Base-by-base conservation (phyloP, 2,113 vertebrate species). In the Circaetus cinerascens region DNA sequence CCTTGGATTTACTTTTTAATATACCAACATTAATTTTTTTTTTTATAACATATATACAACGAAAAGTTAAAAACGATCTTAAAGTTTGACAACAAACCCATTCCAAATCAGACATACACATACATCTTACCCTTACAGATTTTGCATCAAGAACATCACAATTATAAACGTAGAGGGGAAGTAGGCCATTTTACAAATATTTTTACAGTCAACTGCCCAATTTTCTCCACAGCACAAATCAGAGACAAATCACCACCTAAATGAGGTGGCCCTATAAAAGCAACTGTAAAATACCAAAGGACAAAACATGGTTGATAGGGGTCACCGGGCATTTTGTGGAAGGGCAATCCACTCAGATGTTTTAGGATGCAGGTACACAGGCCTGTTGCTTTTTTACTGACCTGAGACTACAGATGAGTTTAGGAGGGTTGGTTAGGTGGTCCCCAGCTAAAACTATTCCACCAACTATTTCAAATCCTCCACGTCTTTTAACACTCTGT, bases 281-380 rank as follows among this genome's bases (percentile, higher is more conserved):
- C 92, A 96, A 94, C 76, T 95, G 83, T 36, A 94, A 97, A 96
- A 97, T 63, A 51, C 71, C 88, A 85, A 79, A 89, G 81, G 93
- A 94, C 82, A 92, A 84, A 79, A 91, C 55, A 66, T 18, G 57
- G 92, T 20, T 77, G 57, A 90, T 36, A 84, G 22, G 66, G 74
- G 84, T 75, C 81, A 92, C n/a, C 7, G 77, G 91, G 87, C 40
- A 72, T 89, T 94, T 79, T 86, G 67, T 74, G 80, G 76, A 67
- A 63, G 23, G 32, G 19, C 59, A 88, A 76, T 14, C n/a, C 19
- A 29, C 46, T 63, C 43, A 11, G 53, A 48, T 45, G 41, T 62
- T 84, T 32, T 41, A 55, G 66, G 48, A 76, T 34, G 34, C 16
- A 68, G 73, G 55, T 38, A 82, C 32, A 45, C 62, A 50, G 41